Evolutionary conservation across 2,113 vertebrate species (phyloP).

Genomic region (Scomber japonicus): DNA sequence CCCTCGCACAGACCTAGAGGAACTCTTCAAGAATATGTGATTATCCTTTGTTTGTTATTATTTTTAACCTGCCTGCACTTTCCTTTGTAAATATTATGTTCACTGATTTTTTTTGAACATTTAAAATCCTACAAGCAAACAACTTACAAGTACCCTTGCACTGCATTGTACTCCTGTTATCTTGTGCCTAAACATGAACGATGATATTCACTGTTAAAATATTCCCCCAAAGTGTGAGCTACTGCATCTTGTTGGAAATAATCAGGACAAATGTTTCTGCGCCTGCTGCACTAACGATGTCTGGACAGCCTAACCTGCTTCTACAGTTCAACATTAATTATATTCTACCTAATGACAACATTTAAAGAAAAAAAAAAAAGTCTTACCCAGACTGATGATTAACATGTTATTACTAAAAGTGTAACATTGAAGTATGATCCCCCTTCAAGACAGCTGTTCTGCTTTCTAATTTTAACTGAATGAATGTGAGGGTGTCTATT

Average conservation of each 20-base stretch:
- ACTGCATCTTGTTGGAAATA: slow-evolving; percentile 50
- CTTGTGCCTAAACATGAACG: slow-evolving; percentile 1
- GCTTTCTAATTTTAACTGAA: slow-evolving; percentile 64
- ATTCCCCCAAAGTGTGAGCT: slow-evolving; percentile 21
- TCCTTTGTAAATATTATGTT: neutral
- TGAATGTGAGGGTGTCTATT: slow-evolving; percentile 63
- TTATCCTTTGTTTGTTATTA: slow-evolving; percentile 60
- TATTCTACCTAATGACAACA: slow-evolving; percentile 83
- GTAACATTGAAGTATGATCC: slow-evolving; percentile 48
- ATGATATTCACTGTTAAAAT: slow-evolving; percentile 17
- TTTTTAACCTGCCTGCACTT: neutral
- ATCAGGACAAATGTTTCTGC: slow-evolving; percentile 74
- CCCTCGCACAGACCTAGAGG: slow-evolving; percentile 97
- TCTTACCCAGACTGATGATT: slow-evolving; percentile 31
- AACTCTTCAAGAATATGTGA: slow-evolving; percentile 98
- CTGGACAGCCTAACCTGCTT: slow-evolving; percentile 90
- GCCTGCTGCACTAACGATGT: slow-evolving; percentile 92
- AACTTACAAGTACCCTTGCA: neutral
- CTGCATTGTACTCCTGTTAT: neutral
- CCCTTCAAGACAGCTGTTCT: slow-evolving; percentile 30
- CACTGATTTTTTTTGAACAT: neutral
- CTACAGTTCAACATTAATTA: slow-evolving; percentile 87
- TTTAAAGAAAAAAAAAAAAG: slow-evolving; percentile 12
- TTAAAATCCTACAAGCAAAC: slow-evolving; percentile 1
- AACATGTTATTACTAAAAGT: slow-evolving; percentile 60